Conservation (phyloP, 2,113 vertebrate genomes). For the Chiloscyllium plagiosum region DNA sequence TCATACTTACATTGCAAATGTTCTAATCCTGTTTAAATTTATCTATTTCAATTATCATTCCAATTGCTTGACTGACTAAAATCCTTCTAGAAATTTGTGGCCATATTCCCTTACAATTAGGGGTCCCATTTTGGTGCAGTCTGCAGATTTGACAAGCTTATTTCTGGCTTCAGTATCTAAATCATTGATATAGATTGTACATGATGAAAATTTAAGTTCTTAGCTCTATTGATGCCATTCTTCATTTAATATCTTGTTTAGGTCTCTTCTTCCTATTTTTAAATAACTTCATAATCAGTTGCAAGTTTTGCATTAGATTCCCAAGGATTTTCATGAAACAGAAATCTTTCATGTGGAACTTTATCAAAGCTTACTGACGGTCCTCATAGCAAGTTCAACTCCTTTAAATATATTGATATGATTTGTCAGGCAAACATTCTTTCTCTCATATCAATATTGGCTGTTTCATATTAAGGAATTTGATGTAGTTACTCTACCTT, state of each 20-base stretch:
- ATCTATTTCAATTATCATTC: not conserved
- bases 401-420: not conserved
- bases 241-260: not conserved
- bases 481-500: not conserved
- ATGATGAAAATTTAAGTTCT: not conserved
- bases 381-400: not conserved
- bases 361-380: not conserved
- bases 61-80: not conserved
- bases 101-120: not conserved
- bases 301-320: not conserved
- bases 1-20: not conserved
- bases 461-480: not conserved
- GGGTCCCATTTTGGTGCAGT: not conserved
- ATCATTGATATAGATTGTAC: not conserved
- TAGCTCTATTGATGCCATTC: not conserved
- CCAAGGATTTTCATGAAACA: not conserved
- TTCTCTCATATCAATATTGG: not conserved
- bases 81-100: not conserved
- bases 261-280: not conserved
- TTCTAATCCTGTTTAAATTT: not conserved
- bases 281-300: not conserved
- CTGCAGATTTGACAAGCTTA: not conserved
- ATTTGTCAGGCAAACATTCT: not conserved
- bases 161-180: not conserved
- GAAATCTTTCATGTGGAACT: not conserved